phyloP scores from a whole-genome alignment of 2,113 vertebrate genomes.

The Seriola dumerili region DNA sequence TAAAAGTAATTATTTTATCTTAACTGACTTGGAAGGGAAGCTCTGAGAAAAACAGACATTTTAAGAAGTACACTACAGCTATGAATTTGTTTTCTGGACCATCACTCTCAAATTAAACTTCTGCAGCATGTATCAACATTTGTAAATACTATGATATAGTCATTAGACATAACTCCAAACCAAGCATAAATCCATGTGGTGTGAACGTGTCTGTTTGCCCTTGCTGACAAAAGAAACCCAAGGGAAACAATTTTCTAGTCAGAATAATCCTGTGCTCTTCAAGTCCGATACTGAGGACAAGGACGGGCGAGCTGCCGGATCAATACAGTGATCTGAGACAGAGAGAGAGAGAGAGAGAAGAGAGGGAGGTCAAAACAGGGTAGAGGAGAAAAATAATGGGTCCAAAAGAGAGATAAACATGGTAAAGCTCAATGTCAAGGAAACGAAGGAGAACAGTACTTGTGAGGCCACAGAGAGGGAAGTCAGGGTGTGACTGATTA shows the following conservation, averaged over 20 bases:
- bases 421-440: conserved; percentile 4
- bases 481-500: conserved; percentile 32
- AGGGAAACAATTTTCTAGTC: conserved; percentile 53
- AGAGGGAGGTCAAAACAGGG: conserved; percentile 27
- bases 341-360: neutral
- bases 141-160: neutral
- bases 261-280: conserved; percentile 34
- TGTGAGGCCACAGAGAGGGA: conserved; percentile 27
- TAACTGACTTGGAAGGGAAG: neutral
- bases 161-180: neutral
- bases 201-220: neutral
- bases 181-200: neutral
- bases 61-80: no score
- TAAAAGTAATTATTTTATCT: neutral
- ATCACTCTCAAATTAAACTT: neutral
- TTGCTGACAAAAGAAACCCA: conserved; percentile 28
- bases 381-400: conserved; percentile 45
- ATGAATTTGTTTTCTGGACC: neutral
- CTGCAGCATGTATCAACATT: neutral
- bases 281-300: conserved; percentile 33
- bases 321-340: conserved; percentile 44
- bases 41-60: neutral
- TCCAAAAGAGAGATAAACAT: conserved; percentile 25
- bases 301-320: conserved; percentile 32
- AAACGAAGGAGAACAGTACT: conserved; percentile 3